phyloP scores from a whole-genome alignment of 2,113 vertebrate genomes.

The Aptenodytes patagonicus region DNA sequence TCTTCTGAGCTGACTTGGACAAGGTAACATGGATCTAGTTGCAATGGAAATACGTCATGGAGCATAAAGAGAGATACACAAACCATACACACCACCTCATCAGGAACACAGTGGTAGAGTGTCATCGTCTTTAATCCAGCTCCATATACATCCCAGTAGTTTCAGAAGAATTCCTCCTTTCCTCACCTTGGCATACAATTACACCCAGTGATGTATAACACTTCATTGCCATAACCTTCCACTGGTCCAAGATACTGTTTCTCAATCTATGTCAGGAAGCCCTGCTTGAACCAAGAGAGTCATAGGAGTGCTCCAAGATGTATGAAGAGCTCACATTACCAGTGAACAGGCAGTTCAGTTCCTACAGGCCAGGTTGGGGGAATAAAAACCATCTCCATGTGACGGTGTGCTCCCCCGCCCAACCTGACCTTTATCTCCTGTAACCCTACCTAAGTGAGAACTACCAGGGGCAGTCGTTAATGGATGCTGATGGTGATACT shows the following conservation, averaged over 20 bases:
- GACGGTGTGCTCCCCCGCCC: too few species aligned
- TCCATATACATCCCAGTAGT: too few species aligned
- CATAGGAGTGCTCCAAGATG: background rate
- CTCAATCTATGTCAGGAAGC: background rate
- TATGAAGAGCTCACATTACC: background rate
- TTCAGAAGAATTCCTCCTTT: background rate
- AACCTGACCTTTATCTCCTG: too few species aligned
- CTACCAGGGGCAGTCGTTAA: too few species aligned
- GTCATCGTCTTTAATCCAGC: background rate
- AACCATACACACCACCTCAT: background rate
- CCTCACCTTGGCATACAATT: background rate
- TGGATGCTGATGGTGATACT: too few species aligned
- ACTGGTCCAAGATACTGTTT: background rate
- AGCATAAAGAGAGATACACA: background rate
- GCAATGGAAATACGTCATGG: background rate
- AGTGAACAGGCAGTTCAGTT: background rate
- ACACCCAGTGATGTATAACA: background rate
- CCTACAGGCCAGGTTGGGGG: background rate
- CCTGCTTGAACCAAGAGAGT: background rate
- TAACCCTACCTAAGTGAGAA: too few species aligned
- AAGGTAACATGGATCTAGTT: conserved; percentile 53
- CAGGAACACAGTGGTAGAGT: background rate
- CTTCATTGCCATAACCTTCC: background rate
- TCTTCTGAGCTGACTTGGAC: conserved; percentile 66
- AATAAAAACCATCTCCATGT: background rate